phyloP scores from a whole-genome alignment of 2,113 vertebrate genomes.

The Odocoileus hemionus region DNA sequence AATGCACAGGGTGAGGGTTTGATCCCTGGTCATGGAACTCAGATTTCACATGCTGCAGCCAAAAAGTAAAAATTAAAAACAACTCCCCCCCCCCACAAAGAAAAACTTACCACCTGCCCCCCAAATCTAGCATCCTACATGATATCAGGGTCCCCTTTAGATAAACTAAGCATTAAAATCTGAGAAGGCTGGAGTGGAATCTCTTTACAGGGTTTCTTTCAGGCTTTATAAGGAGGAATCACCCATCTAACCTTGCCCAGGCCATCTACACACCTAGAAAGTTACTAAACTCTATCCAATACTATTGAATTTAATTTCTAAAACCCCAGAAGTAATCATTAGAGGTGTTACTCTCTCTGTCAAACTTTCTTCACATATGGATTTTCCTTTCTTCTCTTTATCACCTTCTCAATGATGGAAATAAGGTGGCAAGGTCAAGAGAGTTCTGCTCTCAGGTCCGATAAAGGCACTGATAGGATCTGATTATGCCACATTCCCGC shows the following conservation, averaged over 20 bases:
- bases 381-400: constrained; percentile 26
- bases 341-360: constrained; percentile 10
- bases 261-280: not conserved
- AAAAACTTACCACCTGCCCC: not conserved
- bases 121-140: not conserved
- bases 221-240: not conserved
- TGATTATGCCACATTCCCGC: not conserved
- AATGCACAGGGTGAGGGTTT: not conserved
- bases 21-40: not conserved
- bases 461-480: not conserved
- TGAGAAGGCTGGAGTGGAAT: not conserved
- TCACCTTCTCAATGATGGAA: not conserved
- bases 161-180: not conserved
- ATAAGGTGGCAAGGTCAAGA: not conserved
- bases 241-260: not conserved
- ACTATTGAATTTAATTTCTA: not conserved
- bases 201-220: not conserved
- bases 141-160: not conserved
- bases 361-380: not conserved
- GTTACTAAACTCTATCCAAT: not conserved
- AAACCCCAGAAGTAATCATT: not conserved
- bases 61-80: not conserved
- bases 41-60: not conserved
- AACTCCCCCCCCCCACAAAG: not conserved
- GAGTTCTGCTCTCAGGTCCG: not conserved